Conservation (phyloP, 2,797 vertebrate species). For the Sebastes wilsoni region DNA sequence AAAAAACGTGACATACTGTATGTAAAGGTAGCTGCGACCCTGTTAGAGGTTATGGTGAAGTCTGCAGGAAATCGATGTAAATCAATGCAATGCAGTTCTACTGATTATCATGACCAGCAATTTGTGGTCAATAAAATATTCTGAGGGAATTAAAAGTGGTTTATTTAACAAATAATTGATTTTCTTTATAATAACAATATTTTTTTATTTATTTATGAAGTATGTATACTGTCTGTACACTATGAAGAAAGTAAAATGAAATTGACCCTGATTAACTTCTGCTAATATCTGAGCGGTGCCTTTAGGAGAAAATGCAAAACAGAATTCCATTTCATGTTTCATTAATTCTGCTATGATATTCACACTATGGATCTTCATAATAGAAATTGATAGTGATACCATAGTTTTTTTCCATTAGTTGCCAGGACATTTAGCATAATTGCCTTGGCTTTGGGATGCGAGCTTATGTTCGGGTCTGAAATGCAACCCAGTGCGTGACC, state of each 20-base stretch:
- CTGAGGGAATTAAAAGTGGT: not conserved
- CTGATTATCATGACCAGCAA: not conserved
- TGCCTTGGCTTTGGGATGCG: conserved; percentile 22
- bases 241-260: not conserved
- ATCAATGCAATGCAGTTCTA: not conserved
- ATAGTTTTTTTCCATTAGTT: conserved; percentile 47
- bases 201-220: not conserved
- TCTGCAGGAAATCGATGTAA: not conserved
- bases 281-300: not conserved
- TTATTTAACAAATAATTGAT: not conserved
- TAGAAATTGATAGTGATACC: conserved; percentile 30
- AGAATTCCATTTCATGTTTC: conserved; percentile 67
- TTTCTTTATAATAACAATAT: not conserved
- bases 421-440: conserved; percentile 41
- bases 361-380: conserved; percentile 35
- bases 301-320: conserved; percentile 33
- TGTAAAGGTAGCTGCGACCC: too few species aligned
- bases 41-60: not conserved
- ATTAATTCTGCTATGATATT: conserved; percentile 59
- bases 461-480: conserved; percentile 32
- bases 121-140: not conserved
- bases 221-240: not conserved
- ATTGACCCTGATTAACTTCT: conserved; percentile 14
- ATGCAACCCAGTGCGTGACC: conserved; percentile 9
- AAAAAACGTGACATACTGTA: not conserved